A percentile compares a stretch with the other conserved stretches of the same genome.
Evolutionary conservation across 1,140 invertebrate genomes (phyloP).

Genomic region (Myzus persicae): DNA sequence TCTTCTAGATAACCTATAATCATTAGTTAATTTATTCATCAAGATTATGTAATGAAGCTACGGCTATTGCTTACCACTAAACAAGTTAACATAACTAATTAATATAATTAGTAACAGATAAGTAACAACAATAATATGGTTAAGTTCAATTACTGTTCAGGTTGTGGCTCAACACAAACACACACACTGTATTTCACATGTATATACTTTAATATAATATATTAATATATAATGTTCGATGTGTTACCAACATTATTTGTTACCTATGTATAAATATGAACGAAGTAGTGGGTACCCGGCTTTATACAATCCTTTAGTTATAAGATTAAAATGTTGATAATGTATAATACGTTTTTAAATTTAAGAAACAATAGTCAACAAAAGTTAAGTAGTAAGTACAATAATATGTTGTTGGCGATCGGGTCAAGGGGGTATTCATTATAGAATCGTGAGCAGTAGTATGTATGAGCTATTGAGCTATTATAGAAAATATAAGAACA

Average conservation of each 20-base stretch:
- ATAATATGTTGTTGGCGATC: not conserved
- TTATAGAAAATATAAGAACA: not conserved
- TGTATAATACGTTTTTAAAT: not conserved
- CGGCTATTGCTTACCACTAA: too few relatives aligned
- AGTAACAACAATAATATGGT: not conserved
- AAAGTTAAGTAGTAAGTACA: not conserved
- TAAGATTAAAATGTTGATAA: not conserved
- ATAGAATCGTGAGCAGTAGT: not conserved
- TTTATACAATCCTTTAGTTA: not conserved
- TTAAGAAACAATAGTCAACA: not conserved
- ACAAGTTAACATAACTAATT: not conserved
- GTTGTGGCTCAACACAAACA: too few relatives aligned
- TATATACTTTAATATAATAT: not conserved
- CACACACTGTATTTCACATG: too few relatives aligned
- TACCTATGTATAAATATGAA: too few relatives aligned
- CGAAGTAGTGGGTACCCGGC: too few relatives aligned
- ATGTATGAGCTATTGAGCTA: not conserved
- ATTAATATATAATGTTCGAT: not conserved
- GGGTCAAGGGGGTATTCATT: too few relatives aligned
- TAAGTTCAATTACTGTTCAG: not conserved
- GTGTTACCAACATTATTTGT: not conserved
- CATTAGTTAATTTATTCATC: not conserved
- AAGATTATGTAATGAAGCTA: not conserved
- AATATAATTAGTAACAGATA: too few relatives aligned
- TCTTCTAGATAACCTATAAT: not conserved